Base-by-base conservation (phyloP, 2,113 vertebrate species). In the Stercorarius parasiticus region DNA sequence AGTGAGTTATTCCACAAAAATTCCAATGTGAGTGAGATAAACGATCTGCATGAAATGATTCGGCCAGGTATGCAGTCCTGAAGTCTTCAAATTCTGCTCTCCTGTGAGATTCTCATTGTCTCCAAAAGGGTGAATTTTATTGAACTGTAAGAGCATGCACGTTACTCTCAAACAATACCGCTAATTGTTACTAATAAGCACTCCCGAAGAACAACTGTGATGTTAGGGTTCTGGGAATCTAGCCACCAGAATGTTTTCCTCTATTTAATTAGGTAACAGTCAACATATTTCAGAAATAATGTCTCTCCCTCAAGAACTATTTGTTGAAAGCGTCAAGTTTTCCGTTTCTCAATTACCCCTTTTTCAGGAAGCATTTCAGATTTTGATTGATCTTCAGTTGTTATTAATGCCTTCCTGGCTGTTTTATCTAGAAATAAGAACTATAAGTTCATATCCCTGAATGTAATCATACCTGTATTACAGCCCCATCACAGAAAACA, bases 291-390 rank as follows among this genome's bases (percentile, higher is more conserved):
- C 90, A 88, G 78, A 87, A 89, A 72, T 58, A 81, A 84, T 61
- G 52, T 53, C 56, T 91, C 73, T 86, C 81, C 77, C 70, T 86
- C 53, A 79, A 94, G 82, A 88, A 15, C 72, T 19, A 18, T 91
- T 94, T 87, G 65, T 67, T 79, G 10, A 38, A 78, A 62, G 74
- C 25, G 78, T 72, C 43, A 64, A 38, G 66, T 32, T 91, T 95
- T 91, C 66, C 86, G 76, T 76, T 94, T 92, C 93, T 92, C 80
- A 83, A 76, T 92, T 82, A 66, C n/a, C 45, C 38, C n/a, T 59
- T 77, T 66, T 85, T 42, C 90, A 47, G 64, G 70, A 80, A 61
- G 34, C 66, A 21, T 83, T 94, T 90, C 82, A 83, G 90, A 43
- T 80, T 80, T 77, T 93, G 90, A 90, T 88, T 94, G 79, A 78